These are phyloP conservation scores for Protobothrops flavoviridis DNA, from an alignment of 2,113 vertebrate species.

Conservation along the genomic window DNA sequence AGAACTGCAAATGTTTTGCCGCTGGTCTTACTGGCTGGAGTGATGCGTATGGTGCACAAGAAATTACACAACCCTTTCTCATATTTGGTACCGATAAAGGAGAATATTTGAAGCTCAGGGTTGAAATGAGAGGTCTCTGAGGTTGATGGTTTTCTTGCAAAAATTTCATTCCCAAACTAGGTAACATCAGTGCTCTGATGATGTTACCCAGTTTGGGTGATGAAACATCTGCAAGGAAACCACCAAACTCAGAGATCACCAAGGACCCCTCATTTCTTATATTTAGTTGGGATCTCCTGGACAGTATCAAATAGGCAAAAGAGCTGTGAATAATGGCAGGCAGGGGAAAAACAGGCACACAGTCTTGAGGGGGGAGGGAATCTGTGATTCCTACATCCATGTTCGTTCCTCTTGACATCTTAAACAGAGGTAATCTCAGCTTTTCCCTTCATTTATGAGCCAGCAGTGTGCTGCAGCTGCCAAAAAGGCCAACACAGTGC, in stretches of 20 bases:
- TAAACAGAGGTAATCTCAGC: background rate
- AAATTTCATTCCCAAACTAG: no score
- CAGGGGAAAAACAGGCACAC: background rate
- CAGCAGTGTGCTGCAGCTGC: no score
- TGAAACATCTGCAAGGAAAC: no score
- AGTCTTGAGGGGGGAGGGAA: no score
- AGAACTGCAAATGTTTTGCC: background rate
- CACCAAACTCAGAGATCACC: no score
- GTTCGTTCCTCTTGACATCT: background rate
- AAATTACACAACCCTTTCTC: no score
- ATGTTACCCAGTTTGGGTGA: no score
- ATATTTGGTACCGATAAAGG: background rate
- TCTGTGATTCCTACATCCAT: background rate
- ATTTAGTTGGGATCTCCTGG: background rate
- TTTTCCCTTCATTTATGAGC: background rate
- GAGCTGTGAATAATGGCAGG: background rate
- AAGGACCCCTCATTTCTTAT: background rate
- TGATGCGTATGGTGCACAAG: background rate
- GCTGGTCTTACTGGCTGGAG: background rate
- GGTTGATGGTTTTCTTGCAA: no score
- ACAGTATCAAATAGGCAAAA: background rate
- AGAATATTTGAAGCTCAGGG: no score
- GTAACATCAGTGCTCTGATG: no score
- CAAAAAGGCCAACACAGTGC: no score
- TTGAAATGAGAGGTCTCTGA: no score